Conservation (phyloP, 2,888 invertebrate genomes). For the Trichopoda pennipes region DNA sequence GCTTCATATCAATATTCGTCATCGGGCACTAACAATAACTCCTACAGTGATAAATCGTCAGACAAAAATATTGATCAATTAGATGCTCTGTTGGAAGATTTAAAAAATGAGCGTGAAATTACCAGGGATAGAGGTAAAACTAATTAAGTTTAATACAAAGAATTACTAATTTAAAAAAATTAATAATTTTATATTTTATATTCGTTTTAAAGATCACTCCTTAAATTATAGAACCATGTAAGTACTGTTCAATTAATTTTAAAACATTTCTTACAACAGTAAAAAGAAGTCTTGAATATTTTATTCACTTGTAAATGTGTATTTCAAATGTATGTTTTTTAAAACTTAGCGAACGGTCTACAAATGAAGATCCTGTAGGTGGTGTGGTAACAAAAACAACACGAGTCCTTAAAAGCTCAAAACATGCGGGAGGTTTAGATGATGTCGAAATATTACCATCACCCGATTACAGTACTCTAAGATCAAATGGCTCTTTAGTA, state of each 20-base stretch:
- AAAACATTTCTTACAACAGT: not conserved
- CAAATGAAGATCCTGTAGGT: slow-evolving; percentile 72
- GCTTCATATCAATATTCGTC: slow-evolving; percentile 80
- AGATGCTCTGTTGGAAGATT: slow-evolving; percentile 88
- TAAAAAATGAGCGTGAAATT: slow-evolving; percentile 82
- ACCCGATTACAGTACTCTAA: slow-evolving; percentile 75
- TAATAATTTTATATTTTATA: slow-evolving; percentile 28
- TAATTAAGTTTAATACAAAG: not conserved
- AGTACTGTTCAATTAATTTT: slow-evolving; percentile 62
- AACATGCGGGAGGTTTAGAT: slow-evolving; percentile 73
- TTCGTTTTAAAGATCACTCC: slow-evolving; percentile 60
- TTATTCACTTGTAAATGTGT: too few relatives aligned
- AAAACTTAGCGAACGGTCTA: slow-evolving; percentile 72
- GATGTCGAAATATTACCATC: slow-evolving; percentile 75
- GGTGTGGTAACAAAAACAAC: slow-evolving; percentile 78
- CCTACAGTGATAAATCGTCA: slow-evolving; percentile 72
- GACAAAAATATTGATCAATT: slow-evolving; percentile 87
- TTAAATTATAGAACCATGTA: slow-evolving; percentile 77
- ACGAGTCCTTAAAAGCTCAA: slow-evolving; percentile 76
- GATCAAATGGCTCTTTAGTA: slow-evolving; percentile 74
- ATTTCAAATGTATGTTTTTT: not conserved
- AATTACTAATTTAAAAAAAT: not conserved
- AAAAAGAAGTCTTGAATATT: too few relatives aligned
- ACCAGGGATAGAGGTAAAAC: slow-evolving; percentile 77
- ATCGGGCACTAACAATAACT: slow-evolving; percentile 74